Base-by-base conservation (phyloP, 2,888 invertebrate species). In the Cheilosia grossa region DNA sequence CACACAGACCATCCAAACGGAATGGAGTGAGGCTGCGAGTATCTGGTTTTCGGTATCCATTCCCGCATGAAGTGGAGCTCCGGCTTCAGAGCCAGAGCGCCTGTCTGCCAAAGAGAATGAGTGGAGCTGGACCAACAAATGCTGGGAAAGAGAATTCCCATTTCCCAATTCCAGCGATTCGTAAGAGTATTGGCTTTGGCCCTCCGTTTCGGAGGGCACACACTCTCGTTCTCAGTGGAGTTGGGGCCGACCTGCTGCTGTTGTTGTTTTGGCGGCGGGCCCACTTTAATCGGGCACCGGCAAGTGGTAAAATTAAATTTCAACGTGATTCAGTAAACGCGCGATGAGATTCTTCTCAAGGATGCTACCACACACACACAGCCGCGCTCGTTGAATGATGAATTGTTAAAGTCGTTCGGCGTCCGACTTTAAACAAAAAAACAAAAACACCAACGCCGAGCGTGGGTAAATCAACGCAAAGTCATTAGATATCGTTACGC, bases 31-130 rank as follows among this genome's bases (percentile, higher is more conserved):
- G 10, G 37, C 5, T 49, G 40, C 19, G 49, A 49, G 49, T 63
- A 70, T 63, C 78, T 63, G 70, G 81, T 69, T 75, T 64, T 64
- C 10, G 56, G 49, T 67, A 47, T 59, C 51, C 51, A 37, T 37
- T 37, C 10, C 17, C 15, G 13, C 37, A 30, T 54, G 30, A 42
- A 33, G 19, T 30, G 40, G 37, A 17, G 44, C 6, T 40, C 33
- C 33, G n/a, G 4, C 15, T 7, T 13, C 15, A 75, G 63, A 63
- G 81, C 17, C 15, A 81, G 63, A 69, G 81, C 63, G 64, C 69
- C 67, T 80, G 67, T 49, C 49, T 54, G 47, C 9, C 17, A 30
- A 53, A 59, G 47, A 74, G 64, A 66, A 40, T 24, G 30, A 15
- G 7, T 51, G 17, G 9, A 17, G 44, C n/a, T 44, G 44, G 51